These are phyloP conservation scores for Cinara cedri DNA, from an alignment of 2,888 invertebrate species.

Conservation along the genomic window DNA sequence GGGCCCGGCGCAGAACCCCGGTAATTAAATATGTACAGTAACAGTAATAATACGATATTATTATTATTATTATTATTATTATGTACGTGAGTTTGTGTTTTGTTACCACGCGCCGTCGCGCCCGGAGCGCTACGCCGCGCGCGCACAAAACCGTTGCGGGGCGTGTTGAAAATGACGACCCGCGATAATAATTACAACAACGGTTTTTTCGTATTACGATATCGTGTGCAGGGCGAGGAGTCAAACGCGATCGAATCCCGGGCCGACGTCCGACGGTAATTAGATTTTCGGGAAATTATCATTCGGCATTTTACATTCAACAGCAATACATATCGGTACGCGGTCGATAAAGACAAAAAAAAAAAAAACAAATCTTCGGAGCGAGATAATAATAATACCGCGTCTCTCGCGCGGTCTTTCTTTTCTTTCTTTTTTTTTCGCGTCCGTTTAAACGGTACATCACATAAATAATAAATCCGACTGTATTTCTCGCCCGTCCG, in stretches of 20 bases:
- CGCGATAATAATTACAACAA: not conserved
- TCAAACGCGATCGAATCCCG: no score
- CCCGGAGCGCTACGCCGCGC: slow-evolving; percentile 25
- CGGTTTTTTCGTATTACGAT: no score
- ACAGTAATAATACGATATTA: not conserved
- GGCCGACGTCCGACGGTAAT: not conserved
- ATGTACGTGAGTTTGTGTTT: not conserved
- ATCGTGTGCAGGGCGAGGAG: no score
- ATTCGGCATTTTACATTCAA: not conserved
- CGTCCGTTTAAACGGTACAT: no score
- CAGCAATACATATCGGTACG: not conserved
- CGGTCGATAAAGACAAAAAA: no score
- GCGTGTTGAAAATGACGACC: slow-evolving; percentile 17
- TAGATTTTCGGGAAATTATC: not conserved
- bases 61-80: not conserved
- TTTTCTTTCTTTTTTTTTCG: not conserved
- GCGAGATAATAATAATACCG: not conserved
- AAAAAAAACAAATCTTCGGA: no score
- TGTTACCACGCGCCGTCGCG: not conserved
- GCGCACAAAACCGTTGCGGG: slow-evolving; percentile 46
- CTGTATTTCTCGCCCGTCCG: no score
- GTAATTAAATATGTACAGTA: slow-evolving; percentile 40
- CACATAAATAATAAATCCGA: no score
- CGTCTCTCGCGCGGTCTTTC: not conserved
- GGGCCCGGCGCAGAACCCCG: slow-evolving; percentile 18